A percentile compares a stretch with the other conserved stretches of the same genome.
These are phyloP conservation scores for Pseudochirops corinnae DNA, from an alignment of 2,797 vertebrate genomes.

Conservation along the genomic window DNA sequence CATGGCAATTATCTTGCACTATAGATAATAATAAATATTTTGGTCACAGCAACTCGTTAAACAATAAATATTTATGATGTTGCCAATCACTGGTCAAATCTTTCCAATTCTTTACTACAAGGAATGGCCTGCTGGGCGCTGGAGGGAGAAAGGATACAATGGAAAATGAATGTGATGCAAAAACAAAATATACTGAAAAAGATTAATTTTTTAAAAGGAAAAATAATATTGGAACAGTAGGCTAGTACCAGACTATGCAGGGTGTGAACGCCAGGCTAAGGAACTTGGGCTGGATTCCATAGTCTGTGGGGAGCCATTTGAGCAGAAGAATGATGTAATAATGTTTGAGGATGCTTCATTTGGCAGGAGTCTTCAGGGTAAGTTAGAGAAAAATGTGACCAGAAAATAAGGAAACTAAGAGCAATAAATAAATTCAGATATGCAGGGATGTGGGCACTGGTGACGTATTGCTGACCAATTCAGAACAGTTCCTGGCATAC, in stretches of 20 bases:
- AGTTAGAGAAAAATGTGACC: neutral
- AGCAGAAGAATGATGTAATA: neutral
- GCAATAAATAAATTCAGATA: neutral
- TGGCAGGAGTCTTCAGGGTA: neutral
- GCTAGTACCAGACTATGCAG: neutral
- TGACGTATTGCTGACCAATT: neutral
- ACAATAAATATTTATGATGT: neutral
- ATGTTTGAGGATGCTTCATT: neutral
- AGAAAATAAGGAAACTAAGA: no score
- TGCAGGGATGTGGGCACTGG: no score
- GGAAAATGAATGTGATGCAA: neutral
- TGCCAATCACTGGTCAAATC: neutral
- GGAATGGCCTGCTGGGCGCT: neutral
- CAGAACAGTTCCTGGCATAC: neutral
- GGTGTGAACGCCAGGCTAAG: neutral
- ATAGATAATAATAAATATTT: neutral
- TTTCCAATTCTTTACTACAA: neutral
- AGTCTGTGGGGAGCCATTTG: no score
- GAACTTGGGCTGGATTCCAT: neutral
- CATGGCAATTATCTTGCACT: neutral
- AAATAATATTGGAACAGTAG: neutral
- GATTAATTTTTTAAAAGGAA: neutral
- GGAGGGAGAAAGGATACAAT: neutral
- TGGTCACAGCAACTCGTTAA: neutral
- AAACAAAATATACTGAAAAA: neutral